A percentile compares a stretch with the other conserved stretches of the same genome.
Conservation (phyloP, 1,140 invertebrate genomes). For the Papilio glaucus region DNA sequence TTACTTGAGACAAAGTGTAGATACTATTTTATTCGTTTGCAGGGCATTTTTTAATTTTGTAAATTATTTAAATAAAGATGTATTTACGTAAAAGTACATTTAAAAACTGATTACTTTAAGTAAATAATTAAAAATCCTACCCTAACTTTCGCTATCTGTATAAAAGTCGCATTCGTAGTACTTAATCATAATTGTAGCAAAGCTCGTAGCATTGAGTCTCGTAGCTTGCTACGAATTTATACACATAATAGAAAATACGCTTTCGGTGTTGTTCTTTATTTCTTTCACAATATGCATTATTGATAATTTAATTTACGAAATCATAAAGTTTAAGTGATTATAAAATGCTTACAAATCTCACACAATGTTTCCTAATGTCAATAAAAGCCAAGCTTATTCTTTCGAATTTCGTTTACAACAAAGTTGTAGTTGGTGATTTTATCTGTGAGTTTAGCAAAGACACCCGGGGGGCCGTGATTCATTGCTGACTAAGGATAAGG, state of each 20-base stretch:
- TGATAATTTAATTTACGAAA: neutral
- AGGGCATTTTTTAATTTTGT: too few species aligned
- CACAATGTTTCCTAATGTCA: neutral
- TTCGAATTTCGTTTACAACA: constrained; percentile 7
- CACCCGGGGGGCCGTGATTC: constrained; percentile 8
- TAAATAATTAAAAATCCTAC: too few species aligned
- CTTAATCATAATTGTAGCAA: neutral
- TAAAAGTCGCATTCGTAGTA: too few species aligned
- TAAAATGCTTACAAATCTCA: neutral
- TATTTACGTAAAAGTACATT: too few species aligned
- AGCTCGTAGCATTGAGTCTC: neutral
- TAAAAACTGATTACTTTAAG: too few species aligned
- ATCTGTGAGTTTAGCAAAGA: constrained; percentile 18
- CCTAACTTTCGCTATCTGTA: too few species aligned
- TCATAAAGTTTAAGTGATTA: neutral
- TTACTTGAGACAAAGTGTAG: too few species aligned
- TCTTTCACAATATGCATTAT: neutral
- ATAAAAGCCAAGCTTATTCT: neutral
- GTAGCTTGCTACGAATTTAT: neutral
- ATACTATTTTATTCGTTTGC: too few species aligned
- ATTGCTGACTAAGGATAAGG: constrained; percentile 17
- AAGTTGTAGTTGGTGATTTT: constrained; percentile 9
- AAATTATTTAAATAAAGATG: too few species aligned
- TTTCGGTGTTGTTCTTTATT: neutral
- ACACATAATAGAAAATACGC: neutral